A percentile compares a stretch with the other conserved stretches of the same genome.
Conservation (phyloP, 2,888 invertebrate species). For the Pammene fasciana region DNA sequence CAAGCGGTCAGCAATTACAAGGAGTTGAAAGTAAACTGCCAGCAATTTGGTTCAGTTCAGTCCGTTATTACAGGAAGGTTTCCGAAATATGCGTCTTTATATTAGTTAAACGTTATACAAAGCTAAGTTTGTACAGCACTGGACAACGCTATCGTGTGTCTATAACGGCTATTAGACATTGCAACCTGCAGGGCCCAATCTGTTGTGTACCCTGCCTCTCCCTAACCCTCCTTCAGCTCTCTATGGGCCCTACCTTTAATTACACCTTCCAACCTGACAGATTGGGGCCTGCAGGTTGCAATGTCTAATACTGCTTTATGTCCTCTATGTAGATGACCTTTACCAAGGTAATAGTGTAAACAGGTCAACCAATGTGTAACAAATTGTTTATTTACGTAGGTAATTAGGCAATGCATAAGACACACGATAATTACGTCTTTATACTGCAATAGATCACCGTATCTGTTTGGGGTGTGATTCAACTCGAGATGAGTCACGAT, state of each 20-base stretch:
- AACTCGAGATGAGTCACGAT: slow-evolving; percentile 52
- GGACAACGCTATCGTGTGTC: too few species aligned
- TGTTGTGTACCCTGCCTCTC: too few species aligned
- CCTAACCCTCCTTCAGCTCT: too few species aligned
- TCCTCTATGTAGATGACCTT: too few species aligned
- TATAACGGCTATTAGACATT: too few species aligned
- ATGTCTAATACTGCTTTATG: too few species aligned
- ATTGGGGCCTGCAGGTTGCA: too few species aligned
- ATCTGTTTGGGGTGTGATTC: slow-evolving; percentile 36
- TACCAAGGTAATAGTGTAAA: neutral
- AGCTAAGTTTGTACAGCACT: too few species aligned
- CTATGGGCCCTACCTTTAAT: too few species aligned
- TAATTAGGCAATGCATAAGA: slow-evolving; percentile 17
- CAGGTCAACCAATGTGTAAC: neutral
- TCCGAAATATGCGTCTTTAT: slow-evolving; percentile 43
- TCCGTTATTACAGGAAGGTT: slow-evolving; percentile 54
- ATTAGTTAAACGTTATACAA: neutral
- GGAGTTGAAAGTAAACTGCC: slow-evolving; percentile 73
- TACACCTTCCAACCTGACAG: too few species aligned
- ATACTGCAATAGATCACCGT: slow-evolving; percentile 27
- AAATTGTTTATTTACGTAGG: slow-evolving; percentile 17
- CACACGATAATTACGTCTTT: slow-evolving; percentile 20
- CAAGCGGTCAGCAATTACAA: slow-evolving; percentile 75
- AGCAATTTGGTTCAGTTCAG: slow-evolving; percentile 70
- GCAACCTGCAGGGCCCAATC: too few species aligned